Percentiles rank a stretch among this genome's conserved stretches.
These are phyloP conservation scores for Rhagophthalmus giganteus DNA, from an alignment of 2,888 invertebrate genomes.

Conservation along the genomic window DNA sequence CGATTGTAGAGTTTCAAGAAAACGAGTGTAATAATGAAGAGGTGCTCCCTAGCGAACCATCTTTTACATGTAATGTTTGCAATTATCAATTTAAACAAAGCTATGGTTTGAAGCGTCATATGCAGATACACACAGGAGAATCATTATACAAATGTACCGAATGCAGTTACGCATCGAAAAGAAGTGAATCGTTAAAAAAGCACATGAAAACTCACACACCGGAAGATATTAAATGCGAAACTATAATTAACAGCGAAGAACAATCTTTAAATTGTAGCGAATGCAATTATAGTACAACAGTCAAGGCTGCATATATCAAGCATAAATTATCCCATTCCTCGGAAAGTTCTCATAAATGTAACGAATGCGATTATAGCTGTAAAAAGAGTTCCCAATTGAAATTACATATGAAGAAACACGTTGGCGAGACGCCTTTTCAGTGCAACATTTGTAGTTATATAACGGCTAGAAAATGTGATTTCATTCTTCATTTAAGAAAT, in stretches of 20 bases:
- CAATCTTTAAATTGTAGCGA: conserved; percentile 11
- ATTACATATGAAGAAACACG: conserved; percentile 9
- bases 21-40: not conserved
- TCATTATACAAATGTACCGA: conserved; percentile 4
- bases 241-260: no score
- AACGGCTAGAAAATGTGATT: conserved; percentile 5
- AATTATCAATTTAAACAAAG: conserved; percentile 3
- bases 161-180: conserved; percentile 1
- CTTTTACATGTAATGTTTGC: conserved; percentile 1
- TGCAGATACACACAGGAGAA: conserved; percentile 1
- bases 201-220: conserved; percentile 7
- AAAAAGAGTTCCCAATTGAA: conserved; percentile 6
- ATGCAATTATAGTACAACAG: not conserved
- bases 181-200: conserved; percentile 1
- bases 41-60: no score
- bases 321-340: no score
- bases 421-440: conserved; percentile 3
- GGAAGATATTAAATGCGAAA: conserved; percentile 1
- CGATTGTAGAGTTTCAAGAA: not conserved
- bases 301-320: no score
- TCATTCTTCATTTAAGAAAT: conserved; percentile 4
- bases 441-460: conserved; percentile 14
- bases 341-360: conserved; percentile 1
- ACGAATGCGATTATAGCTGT: conserved; percentile 7
- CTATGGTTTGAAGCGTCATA: conserved; percentile 1